A percentile compares a stretch with the other conserved stretches of the same genome.
Evolutionary conservation across 2,888 invertebrate genomes (phyloP).

Genomic region (Rhogogaster chlorosoma): DNA sequence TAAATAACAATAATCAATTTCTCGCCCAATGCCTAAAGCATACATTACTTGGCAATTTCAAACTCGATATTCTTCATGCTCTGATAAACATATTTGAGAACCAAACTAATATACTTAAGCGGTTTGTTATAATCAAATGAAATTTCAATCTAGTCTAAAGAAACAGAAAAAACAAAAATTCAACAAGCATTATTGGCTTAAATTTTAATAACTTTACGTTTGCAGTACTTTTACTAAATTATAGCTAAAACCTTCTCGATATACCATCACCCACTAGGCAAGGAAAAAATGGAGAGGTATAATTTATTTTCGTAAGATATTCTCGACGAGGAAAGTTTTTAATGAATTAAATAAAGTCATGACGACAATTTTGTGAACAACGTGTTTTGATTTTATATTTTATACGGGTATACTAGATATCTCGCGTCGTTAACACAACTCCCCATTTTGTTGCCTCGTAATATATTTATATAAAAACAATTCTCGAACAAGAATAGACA

Average conservation of each 20-base stretch:
- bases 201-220: slow-evolving; percentile 5
- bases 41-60: neutral
- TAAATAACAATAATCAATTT: slow-evolving; percentile 1
- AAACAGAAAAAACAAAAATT: neutral
- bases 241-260: slow-evolving; percentile 54
- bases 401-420: neutral
- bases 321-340: neutral
- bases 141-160: slow-evolving; percentile 1
- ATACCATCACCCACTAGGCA: slow-evolving; percentile 62
- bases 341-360: neutral
- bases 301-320: slow-evolving; percentile 7
- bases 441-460: slow-evolving; percentile 38
- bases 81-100: neutral
- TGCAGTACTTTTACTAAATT: slow-evolving; percentile 50
- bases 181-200: neutral
- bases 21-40: neutral
- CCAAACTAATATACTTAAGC: neutral
- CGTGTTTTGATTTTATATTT: neutral
- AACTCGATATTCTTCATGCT: neutral
- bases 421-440: slow-evolving; percentile 15
- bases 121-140: neutral
- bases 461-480: neutral
- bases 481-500: neutral
- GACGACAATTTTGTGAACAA: neutral
- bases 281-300: slow-evolving; percentile 49